These are phyloP conservation scores for Crambe crambe DNA, from an alignment of 37 sponge, comb jelly and placozoan species.

Conservation along the genomic window DNA sequence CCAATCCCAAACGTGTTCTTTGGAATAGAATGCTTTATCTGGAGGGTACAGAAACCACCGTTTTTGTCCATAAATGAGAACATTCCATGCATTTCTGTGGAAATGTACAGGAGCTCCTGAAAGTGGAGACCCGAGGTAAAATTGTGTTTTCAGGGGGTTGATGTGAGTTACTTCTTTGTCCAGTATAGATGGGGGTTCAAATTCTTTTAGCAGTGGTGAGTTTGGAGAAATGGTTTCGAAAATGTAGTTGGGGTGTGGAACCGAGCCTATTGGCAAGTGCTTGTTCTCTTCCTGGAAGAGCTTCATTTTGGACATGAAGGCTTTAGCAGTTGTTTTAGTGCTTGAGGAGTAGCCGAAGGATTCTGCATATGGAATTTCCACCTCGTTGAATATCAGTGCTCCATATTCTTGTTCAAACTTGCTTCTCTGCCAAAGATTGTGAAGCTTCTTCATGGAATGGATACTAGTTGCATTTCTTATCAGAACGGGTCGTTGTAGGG, in stretches of 20 bases:
- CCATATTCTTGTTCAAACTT: slow-evolving; percentile 78
- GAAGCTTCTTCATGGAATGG: slow-evolving; percentile 35
- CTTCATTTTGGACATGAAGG: slow-evolving; percentile 55
- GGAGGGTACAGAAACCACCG: slow-evolving; percentile 89
- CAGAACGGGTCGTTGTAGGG: slow-evolving; percentile 79
- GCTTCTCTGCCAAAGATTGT: slow-evolving; percentile 62
- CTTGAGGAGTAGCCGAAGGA: slow-evolving; percentile 31
- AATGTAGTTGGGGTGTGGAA: slow-evolving; percentile 45
- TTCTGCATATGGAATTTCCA: slow-evolving; percentile 53
- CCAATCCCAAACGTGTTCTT: slow-evolving; percentile 78
- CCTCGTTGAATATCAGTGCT: slow-evolving; percentile 29
- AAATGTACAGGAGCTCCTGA: slow-evolving; percentile 76
- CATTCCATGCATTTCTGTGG: slow-evolving; percentile 75
- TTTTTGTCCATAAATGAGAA: slow-evolving; percentile 76
- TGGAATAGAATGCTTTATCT: slow-evolving; percentile 64
- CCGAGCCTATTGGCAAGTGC: background rate
- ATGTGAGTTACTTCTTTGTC: slow-evolving; percentile 66
- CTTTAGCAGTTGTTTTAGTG: slow-evolving; percentile 37
- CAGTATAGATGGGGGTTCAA: slow-evolving; percentile 58
- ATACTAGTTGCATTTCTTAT: slow-evolving; percentile 66
- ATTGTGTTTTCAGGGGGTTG: slow-evolving; percentile 24
- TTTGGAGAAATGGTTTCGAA: slow-evolving; percentile 51
- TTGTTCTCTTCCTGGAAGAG: slow-evolving; percentile 16
- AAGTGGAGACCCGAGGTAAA: slow-evolving; percentile 78
- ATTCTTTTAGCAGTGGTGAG: slow-evolving; percentile 65